Conservation (phyloP, 1,140 invertebrate genomes). For the Trichomalopsis sarcophagae region DNA sequence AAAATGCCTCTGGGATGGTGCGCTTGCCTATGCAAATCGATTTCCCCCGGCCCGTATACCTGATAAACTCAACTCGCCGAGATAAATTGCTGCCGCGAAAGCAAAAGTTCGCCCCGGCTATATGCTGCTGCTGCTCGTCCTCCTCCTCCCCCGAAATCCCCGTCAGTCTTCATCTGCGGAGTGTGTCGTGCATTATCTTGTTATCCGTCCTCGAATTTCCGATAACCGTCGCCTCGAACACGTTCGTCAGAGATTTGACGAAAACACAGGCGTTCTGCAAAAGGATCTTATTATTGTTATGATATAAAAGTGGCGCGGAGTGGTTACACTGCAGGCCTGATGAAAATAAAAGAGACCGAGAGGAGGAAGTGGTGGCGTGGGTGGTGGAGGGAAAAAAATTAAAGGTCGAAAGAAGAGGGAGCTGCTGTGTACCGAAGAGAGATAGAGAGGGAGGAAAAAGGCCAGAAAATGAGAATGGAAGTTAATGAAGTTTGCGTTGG, state of each 20-base stretch:
- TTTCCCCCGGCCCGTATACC: not conserved
- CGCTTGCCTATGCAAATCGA: slow-evolving; percentile 26
- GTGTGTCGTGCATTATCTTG: not conserved
- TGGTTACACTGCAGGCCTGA: too few species aligned
- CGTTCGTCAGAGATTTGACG: too few species aligned
- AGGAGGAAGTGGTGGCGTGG: not conserved
- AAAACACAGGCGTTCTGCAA: not conserved
- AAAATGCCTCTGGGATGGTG: not conserved
- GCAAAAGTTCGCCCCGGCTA: not conserved
- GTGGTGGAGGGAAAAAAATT: not conserved
- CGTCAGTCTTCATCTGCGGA: not conserved
- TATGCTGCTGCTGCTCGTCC: not conserved
- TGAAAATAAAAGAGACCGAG: not conserved
- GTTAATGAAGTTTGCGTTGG: slow-evolving; percentile 43
- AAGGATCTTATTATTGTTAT: not conserved
- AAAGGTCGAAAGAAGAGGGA: not conserved
- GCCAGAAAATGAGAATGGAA: slow-evolving; percentile 43
- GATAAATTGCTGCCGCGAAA: slow-evolving; percentile 6
- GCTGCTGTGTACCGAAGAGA: not conserved
- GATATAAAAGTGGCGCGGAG: not conserved
- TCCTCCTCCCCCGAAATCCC: not conserved
- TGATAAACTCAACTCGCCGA: not conserved
- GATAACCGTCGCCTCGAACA: not conserved
- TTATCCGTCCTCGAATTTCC: not conserved
- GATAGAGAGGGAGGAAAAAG: not conserved